Evolutionary conservation across 2,888 invertebrate genomes (phyloP), one percentile per base, ranked within the genome.

Genomic region (Drosophila ezoana): DNA sequence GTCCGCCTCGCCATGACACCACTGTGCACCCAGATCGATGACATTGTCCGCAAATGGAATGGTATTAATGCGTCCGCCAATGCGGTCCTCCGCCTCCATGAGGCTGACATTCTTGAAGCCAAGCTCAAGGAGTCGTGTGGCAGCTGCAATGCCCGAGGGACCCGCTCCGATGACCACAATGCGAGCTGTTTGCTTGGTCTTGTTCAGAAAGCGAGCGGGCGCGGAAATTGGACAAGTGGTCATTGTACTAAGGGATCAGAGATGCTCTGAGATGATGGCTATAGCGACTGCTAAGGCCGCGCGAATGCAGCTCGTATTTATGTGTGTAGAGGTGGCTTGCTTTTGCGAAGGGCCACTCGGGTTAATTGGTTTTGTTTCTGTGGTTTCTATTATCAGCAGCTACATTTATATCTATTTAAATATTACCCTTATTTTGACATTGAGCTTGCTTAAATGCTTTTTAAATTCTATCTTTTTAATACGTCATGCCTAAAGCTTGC

Each of bases 21-120:
- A 97, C 76, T 96, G 96, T 45, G 96, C 96, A 0, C 96, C 96
- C 48, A 96, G 88, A 87, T 97, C 96, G 9, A 96, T 92, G 4
- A 93, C 90, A 68, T 93, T 93, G 2, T 93, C 93, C 1, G 93
- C 94, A 75, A 93, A 94, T 0, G 92, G 91, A 1, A 93, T 91
- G 0, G 94, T 93, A 37, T 92, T 81, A 33, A 95, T 93, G 61
- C 95, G 93, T 4, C 95, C 95, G 0, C 95, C 95, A 61, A 95
- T 93, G 47, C 95, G 93, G 71, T 93, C 92, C 75, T 94, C 94
- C 3, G 94, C 95, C 90, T 95, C 95, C 45, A 95, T 82, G 0
- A 95, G 92, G 33, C 93, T 73, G 1, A 95, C 93, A 77, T 93
- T 89, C 14, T 81, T 79, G 53, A 93, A 91, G 8, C 93, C 93